Evolutionary conservation across 2,888 invertebrate genomes (phyloP), one percentile per base, ranked within the genome.

Genomic region (Tridacna crocea): DNA sequence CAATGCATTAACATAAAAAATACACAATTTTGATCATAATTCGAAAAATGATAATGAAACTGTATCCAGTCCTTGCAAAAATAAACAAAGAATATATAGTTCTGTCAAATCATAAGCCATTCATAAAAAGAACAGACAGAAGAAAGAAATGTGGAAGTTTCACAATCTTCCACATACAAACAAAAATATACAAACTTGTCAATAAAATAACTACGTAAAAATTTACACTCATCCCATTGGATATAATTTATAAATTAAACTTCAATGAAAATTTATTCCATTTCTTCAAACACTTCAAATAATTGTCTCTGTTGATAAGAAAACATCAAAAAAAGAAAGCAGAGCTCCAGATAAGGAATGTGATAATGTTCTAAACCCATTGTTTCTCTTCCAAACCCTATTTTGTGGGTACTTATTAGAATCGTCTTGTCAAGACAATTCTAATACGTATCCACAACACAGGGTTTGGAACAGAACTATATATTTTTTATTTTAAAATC

Each of bases 1-100:
- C 89, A 88, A 89, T 87, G 87, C 87, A 87, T 87, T 89, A 88
- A 89, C 87, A 87, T 87, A 88, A 87, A 82, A 85, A 87, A 79
- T 83, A 85, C 83, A 86, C 79, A 79, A 74, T 76, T 72, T 77
- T 68, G 75, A 77, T 63, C 74, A 65, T 17, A 60, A 75, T 46
- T 63, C 65, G 75, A 66, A 73, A 74, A 63, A 60, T 73, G 73
- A 60, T 60, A 60, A 60, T 55, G 55, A 55, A 73, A 26, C 11
- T 19, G 48, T 17, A 70, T 22, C 47, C 13, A 70, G 22, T 70
- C 61, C 22, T 70, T 51, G 46, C 46, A 19, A 47, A 70, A 70
- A 70, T 70, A 70, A 70, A 70, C 70, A 70, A 48, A 70, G 70
- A 70, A 60, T 58, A 73, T 58, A 73, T 73, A 27, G 15, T 19